Evolutionary conservation across 2,888 invertebrate genomes (phyloP).

Genomic region (Tenodera sinensis): DNA sequence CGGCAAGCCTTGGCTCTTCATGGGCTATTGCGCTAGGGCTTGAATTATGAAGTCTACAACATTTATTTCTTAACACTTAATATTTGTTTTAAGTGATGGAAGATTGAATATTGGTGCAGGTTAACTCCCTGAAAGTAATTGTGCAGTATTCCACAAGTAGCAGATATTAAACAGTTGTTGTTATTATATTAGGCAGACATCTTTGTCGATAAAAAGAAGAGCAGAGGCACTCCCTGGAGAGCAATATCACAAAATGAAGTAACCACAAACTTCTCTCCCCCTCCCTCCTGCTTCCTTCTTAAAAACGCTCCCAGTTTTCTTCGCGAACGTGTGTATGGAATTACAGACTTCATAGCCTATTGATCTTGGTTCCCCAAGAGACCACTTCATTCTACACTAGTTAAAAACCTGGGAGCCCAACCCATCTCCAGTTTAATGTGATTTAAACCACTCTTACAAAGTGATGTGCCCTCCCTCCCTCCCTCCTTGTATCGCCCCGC

Average conservation of each 20-base stretch:
- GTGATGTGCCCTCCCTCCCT: no score
- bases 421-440: background rate
- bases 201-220: background rate
- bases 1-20: no score
- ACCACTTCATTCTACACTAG: constrained; percentile 20
- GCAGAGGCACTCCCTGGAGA: background rate
- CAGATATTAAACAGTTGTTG: background rate
- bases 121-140: background rate
- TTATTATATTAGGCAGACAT: background rate
- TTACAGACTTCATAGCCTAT: constrained; percentile 26
- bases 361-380: constrained; percentile 21
- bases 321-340: constrained; percentile 16
- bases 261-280: background rate
- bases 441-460: background rate
- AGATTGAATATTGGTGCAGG: no score
- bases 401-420: constrained; percentile 7
- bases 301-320: background rate
- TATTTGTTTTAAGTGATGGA: no score
- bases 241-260: background rate
- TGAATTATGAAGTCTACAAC: no score
- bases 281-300: background rate
- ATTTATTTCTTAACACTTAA: no score
- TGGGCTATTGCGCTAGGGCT: no score
- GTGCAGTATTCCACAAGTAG: background rate
- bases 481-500: background rate